Evolutionary conservation across 2,113 vertebrate genomes (phyloP).

Genomic region (Hydrolagus affinis): DNA sequence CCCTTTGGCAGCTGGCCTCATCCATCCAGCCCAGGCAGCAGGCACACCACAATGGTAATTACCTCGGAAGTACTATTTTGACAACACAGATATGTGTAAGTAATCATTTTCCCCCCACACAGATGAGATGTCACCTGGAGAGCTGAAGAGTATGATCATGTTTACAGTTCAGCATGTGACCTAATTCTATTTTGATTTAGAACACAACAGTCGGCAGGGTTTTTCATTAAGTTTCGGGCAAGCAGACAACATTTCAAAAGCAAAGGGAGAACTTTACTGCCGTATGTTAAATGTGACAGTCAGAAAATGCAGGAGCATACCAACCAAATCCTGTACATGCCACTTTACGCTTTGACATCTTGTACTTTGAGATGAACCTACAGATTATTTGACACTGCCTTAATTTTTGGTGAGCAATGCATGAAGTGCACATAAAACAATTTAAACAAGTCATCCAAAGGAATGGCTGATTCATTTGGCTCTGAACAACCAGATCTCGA

Average conservation of each 20-base stretch:
- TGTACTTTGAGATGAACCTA: neutral
- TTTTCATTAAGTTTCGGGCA: slow-evolving; percentile 23
- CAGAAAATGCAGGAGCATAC: neutral
- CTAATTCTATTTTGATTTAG: slow-evolving; percentile 47
- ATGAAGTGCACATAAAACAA: neutral
- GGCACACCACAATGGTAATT: slow-evolving; percentile 59
- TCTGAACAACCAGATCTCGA: neutral
- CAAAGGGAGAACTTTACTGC: slow-evolving; percentile 13
- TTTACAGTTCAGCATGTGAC: slow-evolving; percentile 52
- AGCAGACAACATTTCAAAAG: slow-evolving; percentile 33
- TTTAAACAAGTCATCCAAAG: neutral
- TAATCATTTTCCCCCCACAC: slow-evolving; percentile 52
- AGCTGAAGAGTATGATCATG: slow-evolving; percentile 44
- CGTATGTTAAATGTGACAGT: slow-evolving; percentile 4
- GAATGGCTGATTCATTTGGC: neutral
- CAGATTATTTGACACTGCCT: neutral
- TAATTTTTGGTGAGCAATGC: neutral
- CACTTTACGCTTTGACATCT: neutral
- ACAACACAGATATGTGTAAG: slow-evolving; percentile 55
- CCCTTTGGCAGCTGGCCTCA: slow-evolving; percentile 52
- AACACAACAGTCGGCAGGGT: slow-evolving; percentile 36
- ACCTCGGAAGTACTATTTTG: slow-evolving; percentile 62
- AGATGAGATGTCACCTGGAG: slow-evolving; percentile 55
- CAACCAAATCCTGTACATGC: neutral
- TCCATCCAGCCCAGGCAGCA: slow-evolving; percentile 59